A percentile compares a stretch with the other conserved stretches of the same genome.
Evolutionary conservation across 2,888 invertebrate genomes (phyloP).

Genomic region (Bombyx huttoni): DNA sequence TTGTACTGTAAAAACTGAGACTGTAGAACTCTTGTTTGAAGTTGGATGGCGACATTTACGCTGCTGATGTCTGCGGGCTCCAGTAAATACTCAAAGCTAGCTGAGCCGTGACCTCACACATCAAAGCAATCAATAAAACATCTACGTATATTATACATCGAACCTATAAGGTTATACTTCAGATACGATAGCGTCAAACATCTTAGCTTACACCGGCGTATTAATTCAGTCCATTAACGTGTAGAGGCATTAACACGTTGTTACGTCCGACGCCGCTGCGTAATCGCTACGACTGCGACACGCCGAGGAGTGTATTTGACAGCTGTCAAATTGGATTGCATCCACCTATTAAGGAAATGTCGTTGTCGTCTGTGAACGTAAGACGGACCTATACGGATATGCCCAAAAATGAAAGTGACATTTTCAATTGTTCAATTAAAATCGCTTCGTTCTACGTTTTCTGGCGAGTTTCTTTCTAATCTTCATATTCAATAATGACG

Average conservation of each 20-base stretch:
- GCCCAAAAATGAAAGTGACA: too few species aligned
- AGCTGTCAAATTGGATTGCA: constrained; percentile 69
- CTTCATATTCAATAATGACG: too few species aligned
- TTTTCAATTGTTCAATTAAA: too few species aligned
- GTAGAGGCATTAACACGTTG: constrained; percentile 47
- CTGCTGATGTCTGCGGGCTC: too few species aligned
- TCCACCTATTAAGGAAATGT: constrained; percentile 60
- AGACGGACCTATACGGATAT: constrained; percentile 1
- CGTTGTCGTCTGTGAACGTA: constrained; percentile 18
- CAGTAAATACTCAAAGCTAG: too few species aligned
- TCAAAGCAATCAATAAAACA: too few species aligned
- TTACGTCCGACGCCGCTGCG: constrained; percentile 41
- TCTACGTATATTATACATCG: neutral
- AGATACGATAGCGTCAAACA: constrained; percentile 6
- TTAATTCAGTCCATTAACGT: constrained; percentile 30
- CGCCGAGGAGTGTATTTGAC: constrained; percentile 63
- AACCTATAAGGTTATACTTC: neutral
- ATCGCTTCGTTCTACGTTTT: too few species aligned
- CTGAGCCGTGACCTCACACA: too few species aligned
- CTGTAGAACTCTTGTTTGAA: too few species aligned
- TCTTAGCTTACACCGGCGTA: constrained; percentile 34
- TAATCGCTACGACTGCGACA: constrained; percentile 51
- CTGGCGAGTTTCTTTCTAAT: too few species aligned
- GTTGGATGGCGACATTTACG: too few species aligned
- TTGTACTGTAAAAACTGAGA: too few species aligned